A percentile compares a stretch with the other conserved stretches of the same genome.
Evolutionary conservation across 2,113 vertebrate species (phyloP).

Genomic region (Carassius carassius): DNA sequence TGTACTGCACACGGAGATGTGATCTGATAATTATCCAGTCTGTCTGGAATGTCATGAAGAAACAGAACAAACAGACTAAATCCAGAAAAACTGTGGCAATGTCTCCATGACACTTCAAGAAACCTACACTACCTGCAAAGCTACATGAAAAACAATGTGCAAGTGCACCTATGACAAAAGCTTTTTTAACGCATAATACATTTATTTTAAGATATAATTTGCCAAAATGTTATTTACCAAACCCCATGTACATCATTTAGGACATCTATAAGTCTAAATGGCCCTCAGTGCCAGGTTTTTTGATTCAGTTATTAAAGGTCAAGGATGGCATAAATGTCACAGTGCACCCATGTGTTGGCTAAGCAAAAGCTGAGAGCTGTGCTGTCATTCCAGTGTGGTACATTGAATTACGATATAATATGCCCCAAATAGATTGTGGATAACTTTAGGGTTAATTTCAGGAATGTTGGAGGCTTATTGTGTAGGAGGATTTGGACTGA

Average conservation of each 20-base stretch:
- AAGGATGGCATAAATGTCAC: neutral
- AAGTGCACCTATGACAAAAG: no score
- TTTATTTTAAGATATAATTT: neutral
- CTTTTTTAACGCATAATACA: neutral
- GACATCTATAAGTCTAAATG: neutral
- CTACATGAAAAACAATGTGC: no score
- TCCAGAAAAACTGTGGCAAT: no score
- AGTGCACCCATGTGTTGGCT: conserved; percentile 2
- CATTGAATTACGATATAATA: conserved; percentile 28
- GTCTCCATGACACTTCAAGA: no score
- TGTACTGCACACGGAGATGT: no score
- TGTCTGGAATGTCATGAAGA: no score
- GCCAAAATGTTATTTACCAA: neutral
- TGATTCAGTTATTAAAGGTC: neutral
- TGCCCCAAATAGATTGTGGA: conserved; percentile 13
- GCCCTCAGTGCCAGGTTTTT: neutral
- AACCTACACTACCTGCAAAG: no score
- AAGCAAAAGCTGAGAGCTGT: conserved; percentile 22
- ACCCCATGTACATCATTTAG: neutral
- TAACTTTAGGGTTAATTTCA: conserved; percentile 22
- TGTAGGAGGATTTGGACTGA: neutral
- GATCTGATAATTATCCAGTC: no score
- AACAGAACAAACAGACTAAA: no score
- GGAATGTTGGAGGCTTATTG: conserved; percentile 6
- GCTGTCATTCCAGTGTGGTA: conserved; percentile 1